These are phyloP conservation scores for Eleutherodactylus coqui DNA, from an alignment of 2,797 vertebrate genomes.

Conservation along the genomic window DNA sequence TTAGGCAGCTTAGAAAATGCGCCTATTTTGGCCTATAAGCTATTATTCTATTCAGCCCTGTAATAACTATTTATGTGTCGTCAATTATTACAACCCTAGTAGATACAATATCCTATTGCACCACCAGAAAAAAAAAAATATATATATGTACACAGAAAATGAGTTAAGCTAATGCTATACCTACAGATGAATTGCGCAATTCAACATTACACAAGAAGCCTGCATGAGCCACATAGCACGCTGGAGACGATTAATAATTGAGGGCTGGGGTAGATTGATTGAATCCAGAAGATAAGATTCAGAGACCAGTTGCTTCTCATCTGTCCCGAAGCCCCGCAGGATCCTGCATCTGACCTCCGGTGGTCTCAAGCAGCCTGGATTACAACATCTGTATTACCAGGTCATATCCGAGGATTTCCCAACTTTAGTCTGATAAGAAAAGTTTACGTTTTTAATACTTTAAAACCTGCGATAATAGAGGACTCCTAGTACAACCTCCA, in stretches of 20 bases:
- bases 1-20: neutral
- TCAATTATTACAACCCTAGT: neutral
- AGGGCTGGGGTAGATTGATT: constrained; percentile 42
- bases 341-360: neutral
- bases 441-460: too few species aligned
- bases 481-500: neutral
- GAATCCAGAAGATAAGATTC: constrained; percentile 33
- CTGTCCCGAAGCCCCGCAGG: neutral
- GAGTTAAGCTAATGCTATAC: neutral
- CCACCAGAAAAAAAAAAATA: too few species aligned
- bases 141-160: neutral
- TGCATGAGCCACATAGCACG: neutral
- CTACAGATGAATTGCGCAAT: neutral
- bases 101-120: neutral
- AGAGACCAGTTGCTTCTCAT: constrained; percentile 2
- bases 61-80: neutral
- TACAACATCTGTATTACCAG: neutral
- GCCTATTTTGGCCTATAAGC: neutral
- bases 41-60: neutral
- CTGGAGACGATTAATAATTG: constrained; percentile 14
- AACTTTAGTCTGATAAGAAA: neutral
- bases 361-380: neutral
- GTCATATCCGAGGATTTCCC: neutral
- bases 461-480: neutral
- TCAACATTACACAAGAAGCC: neutral